Percentiles rank a stretch among this genome's conserved stretches.
Evolutionary conservation across 2,888 invertebrate species (phyloP).

Genomic region (Drosophila dives): DNA sequence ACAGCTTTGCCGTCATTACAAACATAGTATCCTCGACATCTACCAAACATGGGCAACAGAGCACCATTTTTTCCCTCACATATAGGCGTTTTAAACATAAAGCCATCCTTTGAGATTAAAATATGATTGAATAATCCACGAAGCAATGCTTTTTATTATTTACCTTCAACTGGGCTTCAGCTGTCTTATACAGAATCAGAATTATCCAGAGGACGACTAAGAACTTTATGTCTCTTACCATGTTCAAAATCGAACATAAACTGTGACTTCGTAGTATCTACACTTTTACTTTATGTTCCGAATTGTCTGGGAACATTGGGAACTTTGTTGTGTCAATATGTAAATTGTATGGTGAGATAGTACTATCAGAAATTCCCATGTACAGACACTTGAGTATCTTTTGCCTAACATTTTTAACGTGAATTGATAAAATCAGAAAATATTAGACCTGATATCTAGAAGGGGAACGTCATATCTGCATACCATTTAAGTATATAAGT

Average conservation of each 20-base stretch:
- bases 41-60: conserved; percentile 70
- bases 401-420: conserved; percentile 33
- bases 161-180: conserved; percentile 54
- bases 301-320: not conserved
- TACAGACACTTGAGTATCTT: conserved; percentile 20
- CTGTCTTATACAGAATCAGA: conserved; percentile 18
- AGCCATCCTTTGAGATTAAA: conserved; percentile 39
- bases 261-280: conserved; percentile 35
- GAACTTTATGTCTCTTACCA: conserved; percentile 36
- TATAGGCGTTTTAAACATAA: conserved; percentile 49
- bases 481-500: not conserved
- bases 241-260: conserved; percentile 33
- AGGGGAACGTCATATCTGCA: conserved; percentile 13
- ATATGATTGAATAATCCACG: not conserved
- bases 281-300: conserved; percentile 50
- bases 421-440: conserved; percentile 42
- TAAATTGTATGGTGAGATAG: conserved; percentile 54
- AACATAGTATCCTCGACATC: conserved; percentile 71
- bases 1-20: conserved; percentile 71
- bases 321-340: conserved; percentile 55
- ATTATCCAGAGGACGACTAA: conserved; percentile 34
- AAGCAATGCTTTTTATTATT: not conserved
- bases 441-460: conserved; percentile 22
- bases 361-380: conserved; percentile 25
- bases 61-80: conserved; percentile 68